These are phyloP conservation scores for Hemicrepidius hirtus DNA, from an alignment of 2,888 invertebrate genomes.

Conservation along the genomic window DNA sequence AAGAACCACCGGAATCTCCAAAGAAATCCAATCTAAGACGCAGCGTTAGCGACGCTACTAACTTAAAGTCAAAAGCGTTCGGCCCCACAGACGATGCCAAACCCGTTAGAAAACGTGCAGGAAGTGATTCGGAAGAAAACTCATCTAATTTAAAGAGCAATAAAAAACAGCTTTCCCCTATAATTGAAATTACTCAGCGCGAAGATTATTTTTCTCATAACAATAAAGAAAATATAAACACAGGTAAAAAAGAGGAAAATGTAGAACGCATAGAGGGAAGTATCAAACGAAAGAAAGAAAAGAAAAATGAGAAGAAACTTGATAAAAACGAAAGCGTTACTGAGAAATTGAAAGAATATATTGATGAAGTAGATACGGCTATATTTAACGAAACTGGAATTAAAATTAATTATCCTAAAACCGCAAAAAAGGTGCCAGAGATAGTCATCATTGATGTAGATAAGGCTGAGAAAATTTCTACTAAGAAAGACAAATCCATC, in stretches of 20 bases:
- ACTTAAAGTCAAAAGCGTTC: conserved; percentile 74
- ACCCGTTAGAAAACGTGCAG: conserved; percentile 76
- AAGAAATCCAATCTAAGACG: conserved; percentile 73
- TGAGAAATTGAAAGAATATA: conserved; percentile 67
- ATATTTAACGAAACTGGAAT: conserved; percentile 67
- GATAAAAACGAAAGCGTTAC: conserved; percentile 63
- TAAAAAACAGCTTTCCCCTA: conserved; percentile 84
- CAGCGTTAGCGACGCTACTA: conserved; percentile 75
- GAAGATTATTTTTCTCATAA: conserved; percentile 77
- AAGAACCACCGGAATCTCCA: conserved; percentile 73
- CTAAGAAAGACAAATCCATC: conserved; percentile 56
- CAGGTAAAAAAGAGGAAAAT: conserved; percentile 57
- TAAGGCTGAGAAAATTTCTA: conserved; percentile 67
- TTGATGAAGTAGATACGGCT: conserved; percentile 67
- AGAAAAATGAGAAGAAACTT: conserved; percentile 56
- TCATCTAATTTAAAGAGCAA: conserved; percentile 62
- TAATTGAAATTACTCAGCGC: conserved; percentile 84
- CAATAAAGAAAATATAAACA: conserved; percentile 59
- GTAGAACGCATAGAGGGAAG: conserved; percentile 51
- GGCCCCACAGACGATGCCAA: conserved; percentile 60
- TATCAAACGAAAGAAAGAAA: conserved; percentile 27
- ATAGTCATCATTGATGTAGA: conserved; percentile 70
- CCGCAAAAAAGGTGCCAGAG: conserved; percentile 58
- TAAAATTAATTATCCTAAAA: conserved; percentile 54
- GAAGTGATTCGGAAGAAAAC: conserved; percentile 77